Evolutionary conservation across 2,113 vertebrate species (phyloP).

Genomic region (Cynoglossus semilaevis): DNA sequence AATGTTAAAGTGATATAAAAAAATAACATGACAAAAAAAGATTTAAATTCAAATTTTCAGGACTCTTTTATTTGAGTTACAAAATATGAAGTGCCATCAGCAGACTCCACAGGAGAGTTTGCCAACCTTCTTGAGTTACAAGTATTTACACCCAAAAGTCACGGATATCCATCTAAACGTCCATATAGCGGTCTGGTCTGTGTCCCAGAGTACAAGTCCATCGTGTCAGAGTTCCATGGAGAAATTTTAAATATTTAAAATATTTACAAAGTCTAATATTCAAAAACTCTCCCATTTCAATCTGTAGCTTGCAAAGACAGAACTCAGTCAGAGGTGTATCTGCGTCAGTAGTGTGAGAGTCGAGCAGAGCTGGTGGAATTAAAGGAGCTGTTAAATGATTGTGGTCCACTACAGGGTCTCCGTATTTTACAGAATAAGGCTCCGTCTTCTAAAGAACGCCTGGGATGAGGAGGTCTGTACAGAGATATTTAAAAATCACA

Average conservation of each 20-base stretch:
- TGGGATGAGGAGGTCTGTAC: conserved; percentile 58
- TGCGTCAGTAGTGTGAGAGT: conserved; percentile 69
- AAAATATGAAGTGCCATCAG: conserved; percentile 80
- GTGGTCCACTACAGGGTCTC: conserved; percentile 59
- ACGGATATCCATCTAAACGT: conserved; percentile 61
- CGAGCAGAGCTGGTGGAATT: conserved; percentile 65
- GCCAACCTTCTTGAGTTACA: conserved; percentile 74
- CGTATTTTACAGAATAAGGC: conserved; percentile 41
- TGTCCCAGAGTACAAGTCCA: conserved; percentile 65
- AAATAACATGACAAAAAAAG: conserved; percentile 43
- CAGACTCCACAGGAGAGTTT: conserved; percentile 68
- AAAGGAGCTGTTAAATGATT: conserved; percentile 57
- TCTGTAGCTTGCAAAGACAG: conserved; percentile 53
- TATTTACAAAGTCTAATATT: conserved; percentile 89
- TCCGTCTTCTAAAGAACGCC: conserved; percentile 52
- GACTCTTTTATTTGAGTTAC: conserved; percentile 79
- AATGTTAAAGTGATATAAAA: conserved; percentile 17
- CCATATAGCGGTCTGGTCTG: conserved; percentile 41
- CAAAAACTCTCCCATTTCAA: conserved; percentile 79
- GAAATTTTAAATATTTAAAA: conserved; percentile 91
- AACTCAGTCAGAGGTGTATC: conserved; percentile 46
- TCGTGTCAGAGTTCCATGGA: conserved; percentile 55
- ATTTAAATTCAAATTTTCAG: conserved; percentile 63
- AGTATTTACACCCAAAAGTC: conserved; percentile 78
- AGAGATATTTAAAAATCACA: conserved; percentile 67